Conservation (phyloP, 2,113 vertebrate species). For the Hippocampus barbouri region DNA sequence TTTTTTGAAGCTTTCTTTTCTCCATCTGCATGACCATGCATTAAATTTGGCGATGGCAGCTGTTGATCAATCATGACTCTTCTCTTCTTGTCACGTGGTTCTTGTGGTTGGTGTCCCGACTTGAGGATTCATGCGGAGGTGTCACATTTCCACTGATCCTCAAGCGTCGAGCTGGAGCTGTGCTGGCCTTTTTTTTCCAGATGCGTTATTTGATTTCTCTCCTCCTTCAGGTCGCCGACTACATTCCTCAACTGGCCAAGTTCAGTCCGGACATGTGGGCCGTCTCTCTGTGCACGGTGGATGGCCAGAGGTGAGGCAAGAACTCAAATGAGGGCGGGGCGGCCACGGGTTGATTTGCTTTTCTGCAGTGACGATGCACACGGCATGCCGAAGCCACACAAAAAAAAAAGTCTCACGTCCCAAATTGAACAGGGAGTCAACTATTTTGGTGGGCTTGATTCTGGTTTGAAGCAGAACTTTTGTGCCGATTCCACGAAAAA, state of each 20-base stretch:
- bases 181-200: neutral
- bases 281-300: slow-evolving; percentile 93
- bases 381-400: neutral
- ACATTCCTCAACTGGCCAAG: slow-evolving; percentile 96
- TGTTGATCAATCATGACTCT: neutral
- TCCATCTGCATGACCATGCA: neutral
- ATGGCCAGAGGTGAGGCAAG: slow-evolving; percentile 88
- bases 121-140: neutral
- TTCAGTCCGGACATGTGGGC: slow-evolving; percentile 97
- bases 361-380: neutral
- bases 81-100: neutral
- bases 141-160: neutral
- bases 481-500: too few relatives aligned
- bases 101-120: neutral
- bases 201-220: neutral
- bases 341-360: neutral
- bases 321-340: neutral
- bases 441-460: too few relatives aligned
- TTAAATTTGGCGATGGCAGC: neutral
- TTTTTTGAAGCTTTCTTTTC: neutral
- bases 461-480: too few relatives aligned
- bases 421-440: too few relatives aligned
- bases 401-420: too few relatives aligned
- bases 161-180: neutral
- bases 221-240: slow-evolving; percentile 88